These are phyloP conservation scores for Sarcophaga rosellei DNA, from an alignment of 2,888 invertebrate species.

Conservation along the genomic window DNA sequence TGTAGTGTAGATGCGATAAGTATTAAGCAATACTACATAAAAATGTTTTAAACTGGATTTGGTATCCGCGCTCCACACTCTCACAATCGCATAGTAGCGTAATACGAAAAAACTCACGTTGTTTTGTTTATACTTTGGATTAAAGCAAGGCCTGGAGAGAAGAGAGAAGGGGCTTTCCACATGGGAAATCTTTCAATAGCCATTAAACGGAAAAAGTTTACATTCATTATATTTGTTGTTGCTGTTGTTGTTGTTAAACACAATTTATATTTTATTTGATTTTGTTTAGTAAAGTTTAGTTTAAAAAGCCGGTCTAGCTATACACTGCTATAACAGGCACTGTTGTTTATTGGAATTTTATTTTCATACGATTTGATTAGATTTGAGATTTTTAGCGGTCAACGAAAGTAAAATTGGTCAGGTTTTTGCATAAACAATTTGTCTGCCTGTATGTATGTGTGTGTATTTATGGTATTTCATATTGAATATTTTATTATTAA, in stretches of 20 bases:
- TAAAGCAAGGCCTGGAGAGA: not conserved
- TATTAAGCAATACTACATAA: constrained; percentile 62
- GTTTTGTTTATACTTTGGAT: constrained; percentile 43
- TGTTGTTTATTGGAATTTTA: not conserved
- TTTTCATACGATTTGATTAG: constrained; percentile 18
- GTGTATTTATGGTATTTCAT: not conserved
- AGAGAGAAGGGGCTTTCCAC: constrained; percentile 41
- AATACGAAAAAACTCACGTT: constrained; percentile 32
- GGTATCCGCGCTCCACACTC: constrained; percentile 15
- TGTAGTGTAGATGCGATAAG: constrained; percentile 44
- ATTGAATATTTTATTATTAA: constrained; percentile 12
- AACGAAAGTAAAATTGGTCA: constrained; percentile 66
- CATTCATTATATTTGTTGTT: constrained; percentile 26
- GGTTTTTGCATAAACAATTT: constrained; percentile 18
- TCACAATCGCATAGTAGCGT: not conserved
- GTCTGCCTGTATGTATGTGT: not conserved
- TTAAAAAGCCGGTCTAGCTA: constrained; percentile 42
- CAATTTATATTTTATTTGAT: not conserved
- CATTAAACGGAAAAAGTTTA: constrained; percentile 44
- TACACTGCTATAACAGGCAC: not conserved
- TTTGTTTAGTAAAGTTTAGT: too few relatives aligned
- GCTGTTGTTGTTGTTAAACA: not conserved
- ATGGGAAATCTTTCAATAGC: constrained; percentile 41
- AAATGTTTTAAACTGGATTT: constrained; percentile 51
- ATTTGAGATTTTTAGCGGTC: constrained; percentile 61